Base-by-base conservation (phyloP, 2,113 vertebrate genomes). In the Xiphophorus maculatus region DNA sequence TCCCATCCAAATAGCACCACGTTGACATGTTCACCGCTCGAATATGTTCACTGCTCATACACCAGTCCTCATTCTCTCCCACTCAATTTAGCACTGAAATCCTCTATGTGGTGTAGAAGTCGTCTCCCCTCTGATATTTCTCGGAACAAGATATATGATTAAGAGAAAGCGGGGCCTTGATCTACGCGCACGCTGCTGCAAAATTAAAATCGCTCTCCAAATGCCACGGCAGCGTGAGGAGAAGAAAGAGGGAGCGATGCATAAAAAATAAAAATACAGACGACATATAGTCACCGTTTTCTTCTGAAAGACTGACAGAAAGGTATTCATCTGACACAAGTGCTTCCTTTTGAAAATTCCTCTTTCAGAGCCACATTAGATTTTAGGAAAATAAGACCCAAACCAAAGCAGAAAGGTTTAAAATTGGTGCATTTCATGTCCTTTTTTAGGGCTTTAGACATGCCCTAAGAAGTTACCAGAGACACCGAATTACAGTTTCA, bases 171-270 rank as follows among this genome's bases (percentile, higher is more conserved):
- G 27, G 63, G 40, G 63, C 64, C 22, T 4, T n/a, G 22, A 66
- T 66, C 71, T 78, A 83, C 81, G 84, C 83, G 73, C 80, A 77
- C 83, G 88, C 85, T 82, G 6, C 81, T 83, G 79, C 89, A 84
- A 87, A 91, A 93, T 90, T 84, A 84, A 91, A 90, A 88, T 80
- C 76, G 66, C 81, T 87, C 81, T 84, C 84, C 88, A 90, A 92
- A 92, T 93, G 89, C 87, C 87, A 91, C 70, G 5, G 77, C 73
- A 67, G 64, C 64, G 60, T 65, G 74, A 76, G 62, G 51, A 33
- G 54, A 54, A 58, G 32, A 69, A 11, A 40, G 12, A 64, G 63
- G 19, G 69, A 71, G 73, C 28, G 15, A 44, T 44, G 44, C 2
- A 29, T 33, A 79, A 29, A 9, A 33, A 8, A 8, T 1, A 8